Conservation (phyloP, 1,140 invertebrate species). For the Zaprionus lachaisei region DNA sequence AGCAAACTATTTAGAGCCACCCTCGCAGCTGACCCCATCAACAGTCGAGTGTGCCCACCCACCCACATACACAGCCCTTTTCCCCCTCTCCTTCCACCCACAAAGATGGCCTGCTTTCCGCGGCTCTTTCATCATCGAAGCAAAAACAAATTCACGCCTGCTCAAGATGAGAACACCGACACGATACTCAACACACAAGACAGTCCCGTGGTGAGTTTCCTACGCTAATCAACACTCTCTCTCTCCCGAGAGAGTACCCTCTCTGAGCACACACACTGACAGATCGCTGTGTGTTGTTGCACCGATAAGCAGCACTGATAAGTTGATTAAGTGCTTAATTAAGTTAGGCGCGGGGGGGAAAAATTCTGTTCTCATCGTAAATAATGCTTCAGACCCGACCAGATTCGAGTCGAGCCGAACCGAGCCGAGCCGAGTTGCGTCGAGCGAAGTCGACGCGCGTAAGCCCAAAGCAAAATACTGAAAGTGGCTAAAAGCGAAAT, state of each 20-base stretch:
- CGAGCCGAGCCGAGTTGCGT: no score
- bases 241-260: slow-evolving; percentile 2
- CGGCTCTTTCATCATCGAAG: slow-evolving; percentile 71
- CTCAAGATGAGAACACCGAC: slow-evolving; percentile 75
- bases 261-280: neutral
- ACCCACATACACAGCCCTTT: neutral
- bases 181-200: slow-evolving; percentile 76
- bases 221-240: slow-evolving; percentile 24
- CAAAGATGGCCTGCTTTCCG: slow-evolving; percentile 78
- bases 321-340: slow-evolving; percentile 76
- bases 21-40: slow-evolving; percentile 23
- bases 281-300: slow-evolving; percentile 23
- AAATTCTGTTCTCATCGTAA: slow-evolving; percentile 44
- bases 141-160: slow-evolving; percentile 81
- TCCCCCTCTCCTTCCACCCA: no score
- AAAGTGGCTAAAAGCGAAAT: neutral
- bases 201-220: slow-evolving; percentile 77
- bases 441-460: neutral
- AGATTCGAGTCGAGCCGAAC: no score
- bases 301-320: slow-evolving; percentile 67
- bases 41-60: neutral
- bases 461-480: slow-evolving; percentile 31
- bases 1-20: slow-evolving; percentile 25
- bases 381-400: slow-evolving; percentile 44
- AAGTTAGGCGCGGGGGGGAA: slow-evolving; percentile 57